Evolutionary conservation across 1,140 invertebrate species (phyloP).

Genomic region (Polyergus mexicanus): DNA sequence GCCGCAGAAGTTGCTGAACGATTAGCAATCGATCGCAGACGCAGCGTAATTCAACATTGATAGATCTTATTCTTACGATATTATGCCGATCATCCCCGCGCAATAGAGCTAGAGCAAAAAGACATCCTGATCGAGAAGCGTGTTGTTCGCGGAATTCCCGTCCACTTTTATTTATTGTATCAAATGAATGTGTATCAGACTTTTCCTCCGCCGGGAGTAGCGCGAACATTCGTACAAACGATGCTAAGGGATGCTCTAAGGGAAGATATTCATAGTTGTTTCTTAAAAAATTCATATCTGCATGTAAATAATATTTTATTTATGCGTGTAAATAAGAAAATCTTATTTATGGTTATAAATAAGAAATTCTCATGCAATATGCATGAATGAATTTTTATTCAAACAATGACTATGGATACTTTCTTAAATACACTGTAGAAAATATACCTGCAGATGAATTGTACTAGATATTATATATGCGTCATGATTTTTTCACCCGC

Average conservation of each 20-base stretch:
- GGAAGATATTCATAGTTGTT: constrained; percentile 24
- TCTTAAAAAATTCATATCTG: not conserved
- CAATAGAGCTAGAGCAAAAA: not conserved
- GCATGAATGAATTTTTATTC: not conserved
- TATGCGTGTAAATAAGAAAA: not conserved
- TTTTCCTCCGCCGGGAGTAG: not conserved
- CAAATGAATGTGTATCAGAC: not conserved
- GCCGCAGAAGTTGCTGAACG: constrained; percentile 5
- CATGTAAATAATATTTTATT: not conserved
- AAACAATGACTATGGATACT: not conserved
- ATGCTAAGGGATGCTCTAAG: not conserved
- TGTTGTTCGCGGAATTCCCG: not conserved
- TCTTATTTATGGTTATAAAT: not conserved
- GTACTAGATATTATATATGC: not conserved
- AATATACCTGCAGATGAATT: not conserved
- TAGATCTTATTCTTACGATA: constrained; percentile 6
- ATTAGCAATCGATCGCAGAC: not conserved
- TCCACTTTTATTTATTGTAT: not conserved
- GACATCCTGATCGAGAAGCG: not conserved
- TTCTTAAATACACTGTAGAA: not conserved
- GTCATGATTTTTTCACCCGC: constrained; percentile 11
- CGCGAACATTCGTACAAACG: constrained; percentile 4
- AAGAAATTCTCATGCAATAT: not conserved
- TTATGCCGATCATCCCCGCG: not conserved
- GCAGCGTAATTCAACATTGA: constrained; percentile 10